Base-by-base conservation (phyloP, 2,797 vertebrate species). In the Oophaga sylvatica region DNA sequence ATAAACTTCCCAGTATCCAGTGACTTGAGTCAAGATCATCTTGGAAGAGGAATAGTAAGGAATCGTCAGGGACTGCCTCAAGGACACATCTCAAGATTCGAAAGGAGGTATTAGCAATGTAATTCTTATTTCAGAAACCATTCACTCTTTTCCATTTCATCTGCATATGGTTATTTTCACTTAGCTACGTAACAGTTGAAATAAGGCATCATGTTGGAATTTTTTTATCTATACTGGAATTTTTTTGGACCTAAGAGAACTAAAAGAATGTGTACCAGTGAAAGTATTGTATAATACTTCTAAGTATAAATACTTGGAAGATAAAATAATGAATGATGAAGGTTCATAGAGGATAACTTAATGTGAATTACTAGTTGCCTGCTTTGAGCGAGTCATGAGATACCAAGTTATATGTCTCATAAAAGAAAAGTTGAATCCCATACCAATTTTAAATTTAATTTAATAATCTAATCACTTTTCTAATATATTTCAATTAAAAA, bases 101-200 rank as follows among this genome's bases (percentile, higher is more conserved):
- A 94, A 3, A 94, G 80, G 92, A 95, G 95, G 95, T 95, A 94
- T 2, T 81, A 15, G 22, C 48, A 5, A 5, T 65, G 65, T 75
- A 10, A 59, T 75, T n/a, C 5, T 45, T 45, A 73, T 35, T 73
- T 29, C 11, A 9, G 5, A 35, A 71, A 20, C 35, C 19, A 41
- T 73, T 12, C 12, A 45, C 1, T 8, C 5, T 48, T 70, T 70
- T 70, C 29, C 29, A 16, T 70, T 70, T 70, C 29, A 15, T 0
- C 12, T 31, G 13, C 45, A 22, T n/a, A 76, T 76, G 20, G 73
- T n/a, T 75, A 22, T 20, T n/a, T 11, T 48, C 22, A 75, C 19
- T 48, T 17, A 9, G 7, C 45, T 75, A 75, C 4, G n/a, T 75
- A 48, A 75, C 9, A 9, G 16, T 53, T 45, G 45, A 35, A 45